Percentiles rank a stretch among this genome's conserved stretches.
These are phyloP conservation scores for Ageneiosus marmoratus DNA, from an alignment of 2,113 vertebrate genomes.

Conservation along the genomic window DNA sequence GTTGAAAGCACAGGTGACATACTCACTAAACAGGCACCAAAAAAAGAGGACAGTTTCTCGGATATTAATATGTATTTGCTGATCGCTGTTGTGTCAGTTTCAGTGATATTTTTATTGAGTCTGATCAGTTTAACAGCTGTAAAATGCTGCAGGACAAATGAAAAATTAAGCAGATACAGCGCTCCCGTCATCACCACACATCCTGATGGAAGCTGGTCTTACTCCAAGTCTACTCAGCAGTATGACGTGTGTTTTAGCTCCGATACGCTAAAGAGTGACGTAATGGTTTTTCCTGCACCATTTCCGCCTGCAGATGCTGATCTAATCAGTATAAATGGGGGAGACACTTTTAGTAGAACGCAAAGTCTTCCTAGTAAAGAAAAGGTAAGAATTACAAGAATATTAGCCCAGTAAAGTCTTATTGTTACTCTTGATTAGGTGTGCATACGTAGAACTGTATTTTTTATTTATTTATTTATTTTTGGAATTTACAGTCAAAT, in stretches of 20 bases:
- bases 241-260: slow-evolving; percentile 64
- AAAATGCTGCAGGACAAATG: slow-evolving; percentile 64
- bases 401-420: neutral
- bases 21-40: slow-evolving; percentile 60
- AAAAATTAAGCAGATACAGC: slow-evolving; percentile 60
- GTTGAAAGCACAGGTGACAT: slow-evolving; percentile 62
- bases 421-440: neutral
- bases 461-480: no score
- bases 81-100: slow-evolving; percentile 73
- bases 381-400: slow-evolving; percentile 58
- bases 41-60: slow-evolving; percentile 65
- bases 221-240: slow-evolving; percentile 65
- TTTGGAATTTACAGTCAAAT: neutral
- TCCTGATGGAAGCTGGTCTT: slow-evolving; percentile 70
- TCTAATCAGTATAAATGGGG: slow-evolving; percentile 57
- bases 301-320: slow-evolving; percentile 52
- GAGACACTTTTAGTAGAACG: slow-evolving; percentile 56
- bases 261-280: slow-evolving; percentile 57
- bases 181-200: slow-evolving; percentile 70
- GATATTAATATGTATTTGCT: slow-evolving; percentile 65
- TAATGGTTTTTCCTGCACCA: slow-evolving; percentile 50
- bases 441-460: neutral
- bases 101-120: slow-evolving; percentile 69
- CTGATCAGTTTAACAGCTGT: slow-evolving; percentile 66
- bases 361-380: slow-evolving; percentile 57